Evolutionary conservation across 1,140 invertebrate genomes (phyloP), one percentile per base, ranked within the genome.

Genomic region (Ceratitis capitata): DNA sequence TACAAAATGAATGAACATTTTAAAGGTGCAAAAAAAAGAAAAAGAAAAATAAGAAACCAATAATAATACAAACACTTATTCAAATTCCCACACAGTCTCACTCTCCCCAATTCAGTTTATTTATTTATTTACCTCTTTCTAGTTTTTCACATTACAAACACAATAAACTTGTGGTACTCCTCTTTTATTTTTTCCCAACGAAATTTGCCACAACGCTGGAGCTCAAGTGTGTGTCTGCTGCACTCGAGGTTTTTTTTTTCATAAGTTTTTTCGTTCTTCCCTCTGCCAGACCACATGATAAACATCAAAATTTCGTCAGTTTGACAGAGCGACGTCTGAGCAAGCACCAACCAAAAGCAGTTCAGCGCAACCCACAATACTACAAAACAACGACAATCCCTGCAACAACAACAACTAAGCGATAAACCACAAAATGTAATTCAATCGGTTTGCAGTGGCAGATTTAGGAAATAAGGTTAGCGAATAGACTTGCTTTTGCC

Each of bases 381-480:
- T 26, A 26, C 58, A 12, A 16, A 78, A 78, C 69, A 78, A 78
- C n/a, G n/a, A n/a, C n/a, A n/a, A n/a, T n/a, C 69, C 69, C 69
- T 78, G n/a, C 69, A 26, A 23, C 69, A n/a, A n/a, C n/a, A n/a
- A 42, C 69, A 32, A 39, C 69, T 78, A 45, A 78, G 69, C n/a
- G 69, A 78, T 42, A 78, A 7, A 78, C 69, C 69, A n/a, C 69
- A 78, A 78, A 78, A 78, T 78, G 69, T 78, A 78, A 78, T 78
- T 78, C 69, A 78, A 78, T 78, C 69, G 39, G 69, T 78, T 78
- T 78, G 69, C 39, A 39, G 69, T 78, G 39, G 42, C 69, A 78
- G 39, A 45, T 78, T 78, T 78, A 14, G 69, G 32, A 78, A 78
- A 78, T 78, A 78, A 78, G 69, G 69, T 78, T 78, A 78, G 69